These are phyloP conservation scores for Muscidifurax raptorellus DNA, from an alignment of 1,140 invertebrate species.

Conservation along the genomic window DNA sequence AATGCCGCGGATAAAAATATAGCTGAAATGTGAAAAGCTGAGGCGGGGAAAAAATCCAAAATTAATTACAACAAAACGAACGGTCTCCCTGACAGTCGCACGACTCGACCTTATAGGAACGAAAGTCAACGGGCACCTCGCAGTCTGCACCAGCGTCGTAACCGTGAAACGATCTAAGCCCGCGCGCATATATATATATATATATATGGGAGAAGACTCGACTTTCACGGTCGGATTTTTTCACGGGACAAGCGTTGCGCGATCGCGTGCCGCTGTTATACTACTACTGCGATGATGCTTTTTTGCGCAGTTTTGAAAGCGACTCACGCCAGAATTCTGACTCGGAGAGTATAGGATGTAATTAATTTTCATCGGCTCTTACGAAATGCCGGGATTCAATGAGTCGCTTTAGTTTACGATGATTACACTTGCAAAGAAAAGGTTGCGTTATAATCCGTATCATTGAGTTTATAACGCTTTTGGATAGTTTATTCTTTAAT, in stretches of 20 bases:
- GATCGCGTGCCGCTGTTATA: constrained; percentile 25
- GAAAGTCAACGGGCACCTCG: background rate
- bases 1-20: too few species aligned
- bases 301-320: constrained; percentile 38
- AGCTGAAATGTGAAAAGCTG: too few species aligned
- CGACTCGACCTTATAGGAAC: background rate
- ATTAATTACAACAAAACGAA: background rate
- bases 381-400: constrained; percentile 12
- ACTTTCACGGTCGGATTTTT: constrained; percentile 41
- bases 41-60: background rate
- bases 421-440: background rate
- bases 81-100: background rate
- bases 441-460: background rate
- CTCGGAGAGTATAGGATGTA: background rate
- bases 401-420: background rate
- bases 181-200: too few species aligned
- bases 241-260: constrained; percentile 14
- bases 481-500: background rate
- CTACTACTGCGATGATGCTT: background rate
- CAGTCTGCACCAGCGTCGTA: background rate
- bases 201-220: background rate
- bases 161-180: too few species aligned
- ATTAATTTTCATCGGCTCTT: constrained; percentile 34
- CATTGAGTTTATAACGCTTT: background rate
- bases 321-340: constrained; percentile 28